phyloP scores from a whole-genome alignment of 2,113 vertebrate species.

The Misgurnus mizolepis region DNA sequence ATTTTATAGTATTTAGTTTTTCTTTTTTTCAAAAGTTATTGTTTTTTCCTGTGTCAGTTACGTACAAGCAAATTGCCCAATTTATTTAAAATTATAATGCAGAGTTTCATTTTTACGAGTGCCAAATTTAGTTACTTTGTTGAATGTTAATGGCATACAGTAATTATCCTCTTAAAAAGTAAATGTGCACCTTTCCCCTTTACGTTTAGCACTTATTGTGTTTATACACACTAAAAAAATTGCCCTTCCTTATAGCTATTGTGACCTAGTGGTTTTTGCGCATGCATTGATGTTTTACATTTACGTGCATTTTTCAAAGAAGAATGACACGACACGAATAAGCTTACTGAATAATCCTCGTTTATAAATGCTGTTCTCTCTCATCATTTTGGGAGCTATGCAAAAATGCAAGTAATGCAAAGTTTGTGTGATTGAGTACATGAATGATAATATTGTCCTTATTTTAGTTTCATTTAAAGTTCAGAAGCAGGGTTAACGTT shows the following conservation, averaged over 20 bases:
- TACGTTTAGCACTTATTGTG: conserved; percentile 74
- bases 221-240: conserved; percentile 72
- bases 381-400: conserved; percentile 28
- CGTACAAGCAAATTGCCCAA: not conserved
- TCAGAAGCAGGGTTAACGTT: not conserved
- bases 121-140: conserved; percentile 35
- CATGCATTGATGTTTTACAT: conserved; percentile 32
- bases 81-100: conserved; percentile 10
- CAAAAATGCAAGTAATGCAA: not conserved
- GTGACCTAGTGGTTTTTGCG: conserved; percentile 36
- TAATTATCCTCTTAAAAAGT: conserved; percentile 53
- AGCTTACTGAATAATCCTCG: not conserved
- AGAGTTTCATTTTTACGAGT: conserved; percentile 26
- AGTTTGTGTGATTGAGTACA: conserved; percentile 13
- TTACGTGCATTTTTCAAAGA: conserved; percentile 15
- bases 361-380: not conserved
- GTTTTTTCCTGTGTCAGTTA: not conserved
- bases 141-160: conserved; percentile 4
- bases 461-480: conserved; percentile 2
- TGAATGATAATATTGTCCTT: not conserved
- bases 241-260: conserved; percentile 54
- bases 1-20: not conserved
- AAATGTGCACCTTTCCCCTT: conserved; percentile 60
- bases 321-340: not conserved
- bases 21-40: not conserved